Evolutionary conservation across 2,797 vertebrate species (phyloP), one percentile per base, ranked within the genome.

Genomic region (Sebastes cheni): DNA sequence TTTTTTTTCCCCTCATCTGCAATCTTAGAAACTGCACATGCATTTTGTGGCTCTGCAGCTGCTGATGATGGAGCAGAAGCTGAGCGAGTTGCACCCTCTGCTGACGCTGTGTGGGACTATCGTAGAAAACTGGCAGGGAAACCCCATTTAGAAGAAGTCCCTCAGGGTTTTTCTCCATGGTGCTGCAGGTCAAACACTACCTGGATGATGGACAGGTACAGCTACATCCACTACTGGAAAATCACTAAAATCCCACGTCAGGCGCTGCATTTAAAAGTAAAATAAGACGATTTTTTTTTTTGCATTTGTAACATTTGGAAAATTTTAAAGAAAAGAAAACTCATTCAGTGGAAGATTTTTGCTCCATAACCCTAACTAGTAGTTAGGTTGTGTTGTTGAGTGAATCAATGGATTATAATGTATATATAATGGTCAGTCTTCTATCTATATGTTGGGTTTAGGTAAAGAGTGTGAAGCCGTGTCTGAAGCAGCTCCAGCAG

Each of bases 401-500:
- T 39, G 1, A 4, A 55, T 20, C 5, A 56, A 22, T 75, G 16
- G 32, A 56, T 64, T n/a, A 22, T 4, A 59, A 23, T 46, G 20
- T 50, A 30, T 58, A 56, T 10, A 16, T 42, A 42, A 42, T 22
- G 8, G 20, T 52, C 39, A 8, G 2, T 32, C 8, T 3, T 29
- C 42, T 7, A n/a, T 67, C 2, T 55, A 1, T 58, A 52, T 58
- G 16, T 66, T 56, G 25, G 6, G 8, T 75, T 54, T 29, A 98
- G 97, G 97, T 98, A 29, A 98, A 98, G 85, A 98, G 97, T 0
- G 97, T 98, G 80, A 98, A 98, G 94, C 97, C 97, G 0, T 98
- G 14, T 84, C 93, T 1, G 81, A 98, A 98, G 82, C 97, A 98
- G 94, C 95, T 98, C n/a, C 97, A 98, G 91, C 97, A 98, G 90